phyloP scores from a whole-genome alignment of 2,888 invertebrate species.

The Phalera bucephala region DNA sequence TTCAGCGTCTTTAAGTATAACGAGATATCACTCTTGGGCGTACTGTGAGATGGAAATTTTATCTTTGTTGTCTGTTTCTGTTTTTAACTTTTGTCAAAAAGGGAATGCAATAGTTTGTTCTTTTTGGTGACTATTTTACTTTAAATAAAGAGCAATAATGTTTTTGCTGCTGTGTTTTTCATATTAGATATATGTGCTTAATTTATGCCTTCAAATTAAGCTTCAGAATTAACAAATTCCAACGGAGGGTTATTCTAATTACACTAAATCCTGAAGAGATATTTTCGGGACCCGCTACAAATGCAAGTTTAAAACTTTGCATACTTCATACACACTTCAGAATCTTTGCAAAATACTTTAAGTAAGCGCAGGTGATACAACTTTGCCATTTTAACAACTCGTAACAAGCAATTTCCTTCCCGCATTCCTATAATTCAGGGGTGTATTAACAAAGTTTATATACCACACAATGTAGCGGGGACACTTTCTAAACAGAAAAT shows the following conservation, averaged over 20 bases:
- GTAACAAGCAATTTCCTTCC: conserved; percentile 29
- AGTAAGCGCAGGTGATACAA: conserved; percentile 21
- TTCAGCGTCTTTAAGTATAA: conserved; percentile 9
- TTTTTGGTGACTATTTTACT: too few species aligned
- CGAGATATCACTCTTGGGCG: conserved; percentile 9
- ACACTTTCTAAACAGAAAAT: conserved; percentile 40
- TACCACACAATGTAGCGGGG: conserved; percentile 18
- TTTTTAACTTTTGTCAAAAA: too few species aligned
- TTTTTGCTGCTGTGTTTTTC: too few species aligned
- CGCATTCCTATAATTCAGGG: conserved; percentile 23
- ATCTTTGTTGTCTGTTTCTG: too few species aligned
- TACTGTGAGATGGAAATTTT: not conserved
- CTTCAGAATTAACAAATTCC: not conserved
- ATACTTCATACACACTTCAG: conserved; percentile 1
- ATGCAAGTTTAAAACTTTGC: conserved; percentile 16
- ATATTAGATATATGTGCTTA: too few species aligned
- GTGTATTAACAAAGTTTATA: conserved; percentile 38
- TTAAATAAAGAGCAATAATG: too few species aligned
- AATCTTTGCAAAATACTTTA: conserved; percentile 18
- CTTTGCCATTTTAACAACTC: conserved; percentile 20
- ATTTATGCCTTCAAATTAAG: not conserved
- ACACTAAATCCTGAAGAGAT: not conserved
- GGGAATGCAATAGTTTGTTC: too few species aligned
- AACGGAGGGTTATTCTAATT: not conserved
- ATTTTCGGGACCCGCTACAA: conserved; percentile 7